Evolutionary conservation across 2,797 vertebrate genomes (phyloP).

Genomic region (Eidolon dupreanum): DNA sequence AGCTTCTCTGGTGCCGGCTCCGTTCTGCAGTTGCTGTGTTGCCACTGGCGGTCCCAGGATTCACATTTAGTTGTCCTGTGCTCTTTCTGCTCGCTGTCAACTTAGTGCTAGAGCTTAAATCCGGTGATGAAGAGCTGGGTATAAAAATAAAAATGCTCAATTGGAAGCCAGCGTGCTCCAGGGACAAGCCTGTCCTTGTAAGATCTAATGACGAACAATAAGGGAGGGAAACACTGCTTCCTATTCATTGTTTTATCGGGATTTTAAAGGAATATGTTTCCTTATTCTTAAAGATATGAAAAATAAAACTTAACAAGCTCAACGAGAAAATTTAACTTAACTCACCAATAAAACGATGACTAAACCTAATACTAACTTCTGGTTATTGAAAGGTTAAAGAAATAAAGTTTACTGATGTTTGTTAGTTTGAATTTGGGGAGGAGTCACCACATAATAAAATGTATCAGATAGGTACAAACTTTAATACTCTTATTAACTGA

Average conservation of each 20-base stretch:
- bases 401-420: background rate
- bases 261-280: too few species aligned
- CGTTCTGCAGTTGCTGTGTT: slow-evolving; percentile 92
- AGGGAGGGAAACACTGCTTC: background rate
- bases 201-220: background rate
- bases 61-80: slow-evolving; percentile 96
- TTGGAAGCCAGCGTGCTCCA: background rate
- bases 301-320: background rate
- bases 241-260: background rate
- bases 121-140: slow-evolving; percentile 95
- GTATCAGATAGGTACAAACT: background rate
- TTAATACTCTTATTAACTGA: slow-evolving; percentile 28
- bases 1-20: slow-evolving; percentile 96
- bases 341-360: background rate
- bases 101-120: slow-evolving; percentile 94
- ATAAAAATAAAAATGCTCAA: slow-evolving; percentile 59
- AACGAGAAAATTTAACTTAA: background rate
- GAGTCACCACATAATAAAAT: slow-evolving; percentile 26
- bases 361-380: background rate
- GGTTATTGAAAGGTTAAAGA: background rate
- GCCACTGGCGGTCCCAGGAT: slow-evolving; percentile 88
- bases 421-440: background rate
- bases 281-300: background rate
- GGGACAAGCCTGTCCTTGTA: background rate
- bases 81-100: slow-evolving; percentile 95